Base-by-base conservation (phyloP, 2,113 vertebrate genomes). In the Lycocorax pyrrhopterus region DNA sequence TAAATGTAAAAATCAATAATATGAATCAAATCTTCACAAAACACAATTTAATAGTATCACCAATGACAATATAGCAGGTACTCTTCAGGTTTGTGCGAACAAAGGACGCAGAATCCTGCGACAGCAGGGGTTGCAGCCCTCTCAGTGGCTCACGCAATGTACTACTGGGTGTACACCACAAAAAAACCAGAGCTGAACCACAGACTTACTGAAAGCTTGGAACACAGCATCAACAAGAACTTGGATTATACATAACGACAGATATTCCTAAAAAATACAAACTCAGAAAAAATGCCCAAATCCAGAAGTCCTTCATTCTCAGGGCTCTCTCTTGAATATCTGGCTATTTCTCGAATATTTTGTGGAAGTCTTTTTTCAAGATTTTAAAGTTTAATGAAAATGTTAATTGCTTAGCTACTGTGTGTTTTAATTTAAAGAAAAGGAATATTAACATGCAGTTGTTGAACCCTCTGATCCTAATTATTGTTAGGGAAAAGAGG, bases 1-100 rank as follows among this genome's bases (percentile, higher is more conserved):
- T 52, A 74, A 66, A 66, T 8, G 59, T 16, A 62, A 60, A 41
- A 82, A 66, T 80, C 62, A 58, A 35, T 87, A 69, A 7, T 2
- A 33, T 0, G 17, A 62, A 62, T 30, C 71, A 43, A 10, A 30
- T 6, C 44, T 13, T 37, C 37, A 29, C 37, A 69, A 55, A 69
- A 13, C 9, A 46, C 12, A 49, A 3, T 25, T 74, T 32, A 58
- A 43, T 2, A 30, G 44, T 21, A 21, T 12, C 60, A 41, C 21
- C 84, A 30, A 15, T 10, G 74, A 3, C 84, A 39, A 58, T 2
- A 29, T 8, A 66, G 52, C 22, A 49, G 63, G 60, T 4, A 3
- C 46, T 30, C 7, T 9, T 3, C 0, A 5, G 46, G 26, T 30
- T 17, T 33, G 58, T 52, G 37, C 0, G 0, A 19, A 12, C 2